Evolutionary conservation across 2,888 invertebrate genomes (phyloP), one percentile per base, ranked within the genome.

Genomic region (Noctua pronuba): DNA sequence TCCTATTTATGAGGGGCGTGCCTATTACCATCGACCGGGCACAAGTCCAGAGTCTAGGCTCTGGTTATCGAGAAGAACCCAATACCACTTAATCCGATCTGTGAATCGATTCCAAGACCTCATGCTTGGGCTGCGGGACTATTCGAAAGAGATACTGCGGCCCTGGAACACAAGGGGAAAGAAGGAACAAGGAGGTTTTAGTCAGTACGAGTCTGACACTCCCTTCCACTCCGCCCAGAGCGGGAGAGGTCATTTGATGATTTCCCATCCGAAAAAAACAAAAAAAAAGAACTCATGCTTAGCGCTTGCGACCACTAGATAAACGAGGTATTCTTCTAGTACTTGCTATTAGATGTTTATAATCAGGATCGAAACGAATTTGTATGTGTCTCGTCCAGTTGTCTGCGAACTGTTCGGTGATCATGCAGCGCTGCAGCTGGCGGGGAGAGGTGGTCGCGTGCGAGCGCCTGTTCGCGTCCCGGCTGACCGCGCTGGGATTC

Each of bases 401-500:
- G 16, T 91, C 96, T 0, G 95, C 97, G 0, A 90, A 91, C 24
- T 97, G 97, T 87, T 89, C 92, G 1, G 90, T 94, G 18, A 90
- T 96, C 75, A 82, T 97, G 65, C 70, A 91, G 28, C 91, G 93
- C 28, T 97, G 97, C 87, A 86, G 88, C 7, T 97, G 97, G 95
- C 92, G 92, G 52, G 95, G 95, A 0, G 84, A 84, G 7, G 78
- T 84, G 46, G 73, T 88, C n/a, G 86, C 93, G 13, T 97, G 97
- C 82, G 86, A 82, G 0, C 85, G 93, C 0, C 88, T 97, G 72
- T 97, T 97, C 85, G 90, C 91, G 0, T 85, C 91, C 24, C 92
- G 97, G 24, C 89, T 94, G 80, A 97, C 97, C 1, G 93, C 95
- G 31, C 94, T 97, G 66, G 97, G 97, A 5, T 97, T 92, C 87